Conservation (phyloP, 2,888 invertebrate species). For the Mechanitis messenoides region DNA sequence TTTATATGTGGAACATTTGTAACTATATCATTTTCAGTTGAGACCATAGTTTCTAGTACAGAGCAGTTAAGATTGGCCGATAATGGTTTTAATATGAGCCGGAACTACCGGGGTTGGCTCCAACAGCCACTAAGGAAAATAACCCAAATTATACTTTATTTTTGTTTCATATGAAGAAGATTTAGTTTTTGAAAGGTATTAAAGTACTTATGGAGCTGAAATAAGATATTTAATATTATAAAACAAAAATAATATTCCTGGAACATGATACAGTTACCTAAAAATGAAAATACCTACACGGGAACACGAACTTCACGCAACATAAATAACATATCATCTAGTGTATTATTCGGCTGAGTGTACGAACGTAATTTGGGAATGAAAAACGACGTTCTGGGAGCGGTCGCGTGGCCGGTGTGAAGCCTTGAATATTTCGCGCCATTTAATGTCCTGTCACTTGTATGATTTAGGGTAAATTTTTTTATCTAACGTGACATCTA, state of each 20-base stretch:
- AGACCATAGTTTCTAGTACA: slow-evolving; percentile 69
- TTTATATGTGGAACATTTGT: slow-evolving; percentile 41
- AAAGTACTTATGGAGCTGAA: background rate
- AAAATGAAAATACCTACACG: slow-evolving; percentile 9
- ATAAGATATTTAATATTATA: background rate
- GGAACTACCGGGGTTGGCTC: slow-evolving; percentile 58
- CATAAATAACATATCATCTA: slow-evolving; percentile 48
- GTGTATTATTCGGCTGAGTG: slow-evolving; percentile 42
- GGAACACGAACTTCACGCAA: slow-evolving; percentile 38
- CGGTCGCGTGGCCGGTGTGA: slow-evolving; percentile 31
- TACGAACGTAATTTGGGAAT: slow-evolving; percentile 57
- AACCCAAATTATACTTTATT: background rate
- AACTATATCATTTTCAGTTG: slow-evolving; percentile 68
- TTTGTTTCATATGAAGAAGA: background rate
- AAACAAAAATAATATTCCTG: background rate
- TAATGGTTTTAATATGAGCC: slow-evolving; percentile 74
- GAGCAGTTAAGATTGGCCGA: slow-evolving; percentile 72
- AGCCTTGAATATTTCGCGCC: slow-evolving; percentile 26
- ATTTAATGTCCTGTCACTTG: slow-evolving; percentile 12
- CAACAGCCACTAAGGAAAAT: slow-evolving; percentile 48
- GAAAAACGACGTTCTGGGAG: slow-evolving; percentile 49
- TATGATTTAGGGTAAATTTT: slow-evolving; percentile 10
- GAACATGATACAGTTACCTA: background rate
- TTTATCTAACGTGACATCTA: background rate
- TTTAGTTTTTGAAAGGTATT: background rate